phyloP scores from a whole-genome alignment of 2,888 invertebrate genomes.

The Drosophila koepferae region DNA sequence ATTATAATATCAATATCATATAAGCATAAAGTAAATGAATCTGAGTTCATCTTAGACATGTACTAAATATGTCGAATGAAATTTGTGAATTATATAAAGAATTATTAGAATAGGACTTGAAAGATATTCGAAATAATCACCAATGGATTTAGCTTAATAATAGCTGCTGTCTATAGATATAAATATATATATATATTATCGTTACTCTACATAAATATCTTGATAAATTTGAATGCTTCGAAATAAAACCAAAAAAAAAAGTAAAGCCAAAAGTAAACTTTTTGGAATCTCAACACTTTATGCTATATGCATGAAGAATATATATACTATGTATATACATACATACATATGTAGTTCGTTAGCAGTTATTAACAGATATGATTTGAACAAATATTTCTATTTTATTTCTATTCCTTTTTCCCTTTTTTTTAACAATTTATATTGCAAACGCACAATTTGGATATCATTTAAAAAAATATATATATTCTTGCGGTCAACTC shows the following conservation, averaged over 20 bases:
- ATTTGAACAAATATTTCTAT: slow-evolving; percentile 49
- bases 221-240: background rate
- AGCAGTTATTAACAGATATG: slow-evolving; percentile 28
- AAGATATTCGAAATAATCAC: background rate
- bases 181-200: background rate
- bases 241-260: background rate
- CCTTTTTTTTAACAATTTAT: slow-evolving; percentile 12
- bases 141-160: too few relatives aligned
- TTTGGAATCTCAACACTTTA: background rate
- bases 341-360: slow-evolving; percentile 19
- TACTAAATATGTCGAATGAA: background rate
- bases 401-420: slow-evolving; percentile 54
- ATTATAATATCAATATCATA: too few relatives aligned
- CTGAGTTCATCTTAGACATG: background rate
- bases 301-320: slow-evolving; percentile 2
- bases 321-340: slow-evolving; percentile 9
- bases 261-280: background rate
- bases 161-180: background rate
- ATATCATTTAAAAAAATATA: slow-evolving; percentile 39
- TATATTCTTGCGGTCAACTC: slow-evolving; percentile 23
- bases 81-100: background rate
- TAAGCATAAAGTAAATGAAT: too few relatives aligned
- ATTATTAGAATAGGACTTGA: background rate
- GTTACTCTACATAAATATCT: background rate
- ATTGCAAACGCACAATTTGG: slow-evolving; percentile 49